Evolutionary conservation across 2,113 vertebrate genomes (phyloP), one percentile per base, ranked within the genome.

Genomic region (Meleagris gallopavo): DNA sequence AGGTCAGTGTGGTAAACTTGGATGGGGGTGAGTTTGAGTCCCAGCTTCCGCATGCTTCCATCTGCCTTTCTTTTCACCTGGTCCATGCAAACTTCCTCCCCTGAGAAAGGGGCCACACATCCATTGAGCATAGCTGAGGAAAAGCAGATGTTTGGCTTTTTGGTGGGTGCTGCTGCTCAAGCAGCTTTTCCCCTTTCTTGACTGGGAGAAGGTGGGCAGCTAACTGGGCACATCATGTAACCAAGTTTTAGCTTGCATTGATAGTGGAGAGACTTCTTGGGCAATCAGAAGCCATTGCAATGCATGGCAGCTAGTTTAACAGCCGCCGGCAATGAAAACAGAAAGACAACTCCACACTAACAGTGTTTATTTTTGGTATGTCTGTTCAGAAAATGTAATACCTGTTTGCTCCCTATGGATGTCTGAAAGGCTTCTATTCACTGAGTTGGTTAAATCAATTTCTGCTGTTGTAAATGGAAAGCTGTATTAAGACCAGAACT

Each of bases 391-490:
- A 91, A 88, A 64, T 78, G 40, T 0, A 74, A 10, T 77, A 40
- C 15, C 40, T 14, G 0, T 91, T 89, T 57, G 41, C 69, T 92
- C 82, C 38, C 41, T 95, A 94, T 97, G 80, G 72, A 69, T 95
- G 73, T 94, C 88, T 90, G 86, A 94, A 93, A 94, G 78, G 84
- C 74, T 77, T 73, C 58, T 57, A 20, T 76, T 91, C 57, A 54
- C 52, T 89, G 92, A 95, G 94, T 90, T 94, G 88, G 76, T 85
- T 62, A 93, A 93, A 86, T 93, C 91, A 92, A 90, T 95, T 91
- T 83, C 29, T 65, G 60, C 74, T 64, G 41, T 67, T 95, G 66
- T 61, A 69, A 95, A 84, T 3, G 13, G 67, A 73, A 73, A 77
- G 64, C 81, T 64, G 74, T 80, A 66, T 76, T 48, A 88, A 78